Conservation (phyloP, 2,797 vertebrate species). For the Australoheros facetus region DNA sequence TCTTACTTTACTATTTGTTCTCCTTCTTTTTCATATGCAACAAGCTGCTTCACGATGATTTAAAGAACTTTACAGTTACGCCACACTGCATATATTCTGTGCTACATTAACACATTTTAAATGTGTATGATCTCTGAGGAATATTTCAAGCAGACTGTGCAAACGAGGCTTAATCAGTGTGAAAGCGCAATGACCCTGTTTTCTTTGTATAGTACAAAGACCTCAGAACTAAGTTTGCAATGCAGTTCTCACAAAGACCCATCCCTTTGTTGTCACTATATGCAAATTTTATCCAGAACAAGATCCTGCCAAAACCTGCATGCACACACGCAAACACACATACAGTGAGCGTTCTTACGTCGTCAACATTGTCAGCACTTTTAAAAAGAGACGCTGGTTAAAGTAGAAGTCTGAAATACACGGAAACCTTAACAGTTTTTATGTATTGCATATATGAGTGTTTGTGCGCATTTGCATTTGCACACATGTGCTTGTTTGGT, state of each 20-base stretch:
- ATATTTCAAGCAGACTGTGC: constrained; percentile 52
- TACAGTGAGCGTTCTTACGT: constrained; percentile 9
- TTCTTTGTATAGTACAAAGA: constrained; percentile 42
- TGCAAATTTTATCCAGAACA: constrained; percentile 24
- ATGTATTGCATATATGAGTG: background rate
- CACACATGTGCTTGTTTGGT: background rate
- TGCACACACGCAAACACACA: background rate
- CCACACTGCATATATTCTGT: constrained; percentile 57
- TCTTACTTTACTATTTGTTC: constrained; percentile 30
- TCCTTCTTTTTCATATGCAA: constrained; percentile 23
- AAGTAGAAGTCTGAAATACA: constrained; percentile 10
- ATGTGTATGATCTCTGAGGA: constrained; percentile 71
- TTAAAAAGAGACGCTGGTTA: constrained; percentile 17
- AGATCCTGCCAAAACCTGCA: constrained; percentile 24
- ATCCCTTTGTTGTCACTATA: constrained; percentile 37
- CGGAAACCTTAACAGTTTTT: constrained; percentile 15
- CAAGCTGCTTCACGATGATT: constrained; percentile 69
- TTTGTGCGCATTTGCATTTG: background rate
- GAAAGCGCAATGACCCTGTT: constrained; percentile 50
- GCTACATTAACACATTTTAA: constrained; percentile 73
- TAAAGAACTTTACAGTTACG: constrained; percentile 70
- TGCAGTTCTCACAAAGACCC: constrained; percentile 29
- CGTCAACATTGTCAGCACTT: constrained; percentile 3
- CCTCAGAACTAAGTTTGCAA: constrained; percentile 24
- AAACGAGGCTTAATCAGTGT: constrained; percentile 41